Evolutionary conservation across 2,797 vertebrate species (phyloP).

Genomic region (Decapterus maruadsi): DNA sequence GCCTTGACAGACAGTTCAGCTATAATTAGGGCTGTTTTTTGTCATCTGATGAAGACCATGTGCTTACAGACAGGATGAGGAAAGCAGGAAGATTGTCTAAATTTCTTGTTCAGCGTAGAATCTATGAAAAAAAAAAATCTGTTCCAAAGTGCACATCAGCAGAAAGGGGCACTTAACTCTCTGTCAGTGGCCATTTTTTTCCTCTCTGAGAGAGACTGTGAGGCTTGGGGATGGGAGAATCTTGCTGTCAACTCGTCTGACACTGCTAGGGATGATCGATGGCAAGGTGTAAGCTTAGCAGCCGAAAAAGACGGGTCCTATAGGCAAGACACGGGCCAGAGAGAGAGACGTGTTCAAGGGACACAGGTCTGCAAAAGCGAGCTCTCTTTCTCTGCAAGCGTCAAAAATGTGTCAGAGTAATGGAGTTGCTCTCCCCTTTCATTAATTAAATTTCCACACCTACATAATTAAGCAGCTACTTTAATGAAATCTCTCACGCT

Average conservation of each 20-base stretch:
- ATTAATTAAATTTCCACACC: constrained; percentile 92
- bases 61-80: neutral
- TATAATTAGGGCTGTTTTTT: neutral
- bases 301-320: constrained; percentile 51
- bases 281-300: constrained; percentile 64
- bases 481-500: constrained; percentile 88
- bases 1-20: neutral
- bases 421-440: constrained; percentile 85
- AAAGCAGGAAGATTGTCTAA: constrained; percentile 5
- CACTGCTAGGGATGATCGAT: constrained; percentile 72
- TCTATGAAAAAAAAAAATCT: constrained; percentile 1
- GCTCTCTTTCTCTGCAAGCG: constrained; percentile 68
- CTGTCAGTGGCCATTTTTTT: neutral
- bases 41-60: constrained; percentile 3
- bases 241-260: constrained; percentile 68
- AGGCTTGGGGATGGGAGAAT: constrained; percentile 44
- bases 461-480: constrained; percentile 89
- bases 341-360: constrained; percentile 59
- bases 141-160: constrained; percentile 49
- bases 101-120: constrained; percentile 14
- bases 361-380: constrained; percentile 53
- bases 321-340: constrained; percentile 31
- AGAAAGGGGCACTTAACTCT: constrained; percentile 55
- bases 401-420: constrained; percentile 86
- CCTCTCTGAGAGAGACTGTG: constrained; percentile 23